Evolutionary conservation across 2,888 invertebrate species (phyloP), one percentile per base, ranked within the genome.

Genomic region (Tetrapedia diversipes): DNA sequence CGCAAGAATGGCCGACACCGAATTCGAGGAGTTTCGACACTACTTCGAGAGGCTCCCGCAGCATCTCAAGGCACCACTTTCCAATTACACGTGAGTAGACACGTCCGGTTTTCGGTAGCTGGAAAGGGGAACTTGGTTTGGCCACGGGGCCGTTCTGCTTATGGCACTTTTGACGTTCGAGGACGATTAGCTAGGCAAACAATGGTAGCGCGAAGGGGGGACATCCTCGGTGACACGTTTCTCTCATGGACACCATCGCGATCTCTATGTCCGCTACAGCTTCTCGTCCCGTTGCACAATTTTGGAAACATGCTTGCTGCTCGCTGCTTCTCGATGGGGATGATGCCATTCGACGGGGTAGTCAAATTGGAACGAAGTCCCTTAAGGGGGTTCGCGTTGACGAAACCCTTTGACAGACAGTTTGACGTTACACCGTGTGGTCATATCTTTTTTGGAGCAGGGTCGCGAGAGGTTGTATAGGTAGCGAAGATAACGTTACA

Each of bases 1-100:
- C 66, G 34, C 77, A 87, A n/a, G 83, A 93, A 98, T 98, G 97
- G 97, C 97, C 89, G 98, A 98, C 94, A 96, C 95, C 92, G 97
- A 98, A 93, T 98, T 97, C 93, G 97, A 98, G 93, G 97, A 98
- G 94, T 97, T 98, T 93, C 95, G 96, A 89, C 95, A 96, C 89
- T 95, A 95, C 92, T 97, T 97, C 92, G 96, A 97, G 89, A 94
- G 95, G 92, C 93, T 96, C 91, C 95, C 96, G 75, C 96, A 96
- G 91, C 95, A 95, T 89, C 94, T 95, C 83, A 96, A 95, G 91
- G 95, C 95, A 61, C 95, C 97, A 66, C 94, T 96, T 86, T 96
- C 96, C 72, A 97, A 96, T 93, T 98, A 97, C 92, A 97, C 97
- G 97, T 97, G 94, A 97, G 97, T 95, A 78, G 22, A 14, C 14